phyloP scores from a whole-genome alignment of 2,888 invertebrate species.

The Patella pellucida region DNA sequence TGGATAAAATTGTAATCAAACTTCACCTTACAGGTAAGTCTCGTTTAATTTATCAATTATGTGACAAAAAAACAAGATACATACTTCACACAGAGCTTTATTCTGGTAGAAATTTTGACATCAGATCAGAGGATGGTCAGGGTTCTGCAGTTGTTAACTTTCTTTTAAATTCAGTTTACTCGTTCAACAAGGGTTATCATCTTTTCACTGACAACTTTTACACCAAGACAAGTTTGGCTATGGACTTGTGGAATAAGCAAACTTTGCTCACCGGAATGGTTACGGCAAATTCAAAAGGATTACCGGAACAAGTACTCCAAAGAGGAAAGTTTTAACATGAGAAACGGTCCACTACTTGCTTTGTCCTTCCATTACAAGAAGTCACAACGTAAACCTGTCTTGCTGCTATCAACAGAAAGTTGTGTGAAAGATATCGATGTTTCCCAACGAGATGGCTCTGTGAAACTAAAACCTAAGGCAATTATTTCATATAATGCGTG shows the following conservation, averaged over 20 bases:
- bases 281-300: slow-evolving; percentile 18
- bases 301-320: neutral
- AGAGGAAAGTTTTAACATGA: neutral
- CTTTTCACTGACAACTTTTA: slow-evolving; percentile 26
- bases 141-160: slow-evolving; percentile 15
- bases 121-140: slow-evolving; percentile 13
- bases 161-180: neutral
- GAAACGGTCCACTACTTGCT: neutral
- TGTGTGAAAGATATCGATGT: too few relatives aligned
- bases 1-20: too few relatives aligned
- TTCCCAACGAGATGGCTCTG: too few relatives aligned
- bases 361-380: slow-evolving; percentile 17
- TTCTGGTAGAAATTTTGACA: slow-evolving; percentile 21
- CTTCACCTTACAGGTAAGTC: too few relatives aligned
- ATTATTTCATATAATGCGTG: too few relatives aligned
- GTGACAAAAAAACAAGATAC: slow-evolving; percentile 17
- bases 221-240: slow-evolving; percentile 22
- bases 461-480: too few relatives aligned
- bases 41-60: too few relatives aligned
- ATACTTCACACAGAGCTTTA: slow-evolving; percentile 20
- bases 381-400: neutral
- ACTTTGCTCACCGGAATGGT: slow-evolving; percentile 23
- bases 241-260: slow-evolving; percentile 11
- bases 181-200: slow-evolving; percentile 21
- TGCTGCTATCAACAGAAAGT: too few relatives aligned